These are phyloP conservation scores for Oscheius onirici DNA, from an alignment of 2,888 invertebrate genomes.

Conservation along the genomic window DNA sequence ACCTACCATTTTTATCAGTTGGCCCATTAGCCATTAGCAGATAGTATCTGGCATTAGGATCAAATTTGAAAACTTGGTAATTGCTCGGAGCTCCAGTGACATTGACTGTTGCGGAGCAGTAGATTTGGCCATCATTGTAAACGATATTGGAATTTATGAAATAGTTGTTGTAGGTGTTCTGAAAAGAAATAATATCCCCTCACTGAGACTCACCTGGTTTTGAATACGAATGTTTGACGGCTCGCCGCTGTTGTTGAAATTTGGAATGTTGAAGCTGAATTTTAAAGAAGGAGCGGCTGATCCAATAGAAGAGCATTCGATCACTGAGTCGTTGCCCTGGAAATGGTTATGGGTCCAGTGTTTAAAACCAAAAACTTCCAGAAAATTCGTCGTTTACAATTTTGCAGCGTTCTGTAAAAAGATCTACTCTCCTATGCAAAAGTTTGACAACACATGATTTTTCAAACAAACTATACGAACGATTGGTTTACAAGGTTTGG, in stretches of 20 bases:
- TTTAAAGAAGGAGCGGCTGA: slow-evolving; percentile 39
- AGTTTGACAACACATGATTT: too few species aligned
- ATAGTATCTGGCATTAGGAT: not conserved
- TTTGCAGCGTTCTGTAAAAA: too few species aligned
- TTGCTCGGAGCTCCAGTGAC: slow-evolving; percentile 8
- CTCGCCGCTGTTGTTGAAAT: not conserved
- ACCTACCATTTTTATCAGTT: slow-evolving; percentile 8
- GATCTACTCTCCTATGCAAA: too few species aligned
- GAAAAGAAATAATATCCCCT: too few species aligned
- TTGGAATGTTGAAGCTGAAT: slow-evolving; percentile 39
- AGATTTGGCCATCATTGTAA: slow-evolving; percentile 11
- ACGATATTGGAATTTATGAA: not conserved
- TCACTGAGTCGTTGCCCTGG: slow-evolving; percentile 40
- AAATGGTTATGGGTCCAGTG: too few species aligned
- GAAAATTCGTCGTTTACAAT: too few species aligned
- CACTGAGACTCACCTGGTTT: slow-evolving; percentile 28
- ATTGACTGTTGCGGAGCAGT: slow-evolving; percentile 15
- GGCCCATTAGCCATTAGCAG: slow-evolving; percentile 29
- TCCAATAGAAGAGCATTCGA: slow-evolving; percentile 48
- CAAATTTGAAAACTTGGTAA: slow-evolving; percentile 10
- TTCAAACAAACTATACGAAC: too few species aligned
- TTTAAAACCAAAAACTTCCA: too few species aligned
- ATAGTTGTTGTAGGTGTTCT: not conserved
- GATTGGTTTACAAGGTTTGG: too few species aligned
- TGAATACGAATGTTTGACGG: slow-evolving; percentile 37